Evolutionary conservation across 2,797 vertebrate genomes (phyloP), one percentile per base, ranked within the genome.

Genomic region (Eurystomus glaucurus): DNA sequence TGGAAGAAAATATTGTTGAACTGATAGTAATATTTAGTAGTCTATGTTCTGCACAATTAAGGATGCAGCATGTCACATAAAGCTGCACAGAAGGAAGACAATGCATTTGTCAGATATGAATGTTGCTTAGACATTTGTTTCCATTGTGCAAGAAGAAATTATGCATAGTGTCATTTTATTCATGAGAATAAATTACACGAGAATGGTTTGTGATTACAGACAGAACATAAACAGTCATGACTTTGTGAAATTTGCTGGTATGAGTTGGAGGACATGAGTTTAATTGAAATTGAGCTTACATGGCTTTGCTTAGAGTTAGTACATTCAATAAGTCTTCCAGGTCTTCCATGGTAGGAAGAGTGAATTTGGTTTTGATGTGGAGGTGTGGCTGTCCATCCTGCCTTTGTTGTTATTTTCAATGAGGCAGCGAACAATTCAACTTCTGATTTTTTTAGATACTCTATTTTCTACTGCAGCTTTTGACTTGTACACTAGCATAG

Each of bases 71-170:
- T 86, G 41, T 70, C 54, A 60, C 54, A 86, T 6, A 82, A 58
- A 92, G 31, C 46, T 76, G 61, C 74, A 88, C 39, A 72, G 76
- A 82, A 94, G 55, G 43, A 82, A 90, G n/a, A 92, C 66, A 50
- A 75, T 69, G 14, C 14, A n/a, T 94, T 75, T 90, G 64, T 91
- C 57, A 64, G 62, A 85, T 81, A 26, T 45, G 43, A 88, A 43
- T 79, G 16, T 93, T 95, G 92, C 64, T 93, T 86, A 81, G 79
- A 77, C 71, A 69, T 58, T 95, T 97, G 61, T 86, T 95, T 92
- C 48, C 33, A 71, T 66, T 85, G 29, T 87, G 48, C 48, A 82
- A 85, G 78, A 75, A 88, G 57, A 95, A 88, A 86, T 82, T 72
- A 83, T 93, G 61, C 86, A 61, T 76, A 91, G 94, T 69, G 65